A percentile compares a stretch with the other conserved stretches of the same genome.
These are phyloP conservation scores for Noturus placidus DNA, from an alignment of 2,113 vertebrate species.

Conservation along the genomic window DNA sequence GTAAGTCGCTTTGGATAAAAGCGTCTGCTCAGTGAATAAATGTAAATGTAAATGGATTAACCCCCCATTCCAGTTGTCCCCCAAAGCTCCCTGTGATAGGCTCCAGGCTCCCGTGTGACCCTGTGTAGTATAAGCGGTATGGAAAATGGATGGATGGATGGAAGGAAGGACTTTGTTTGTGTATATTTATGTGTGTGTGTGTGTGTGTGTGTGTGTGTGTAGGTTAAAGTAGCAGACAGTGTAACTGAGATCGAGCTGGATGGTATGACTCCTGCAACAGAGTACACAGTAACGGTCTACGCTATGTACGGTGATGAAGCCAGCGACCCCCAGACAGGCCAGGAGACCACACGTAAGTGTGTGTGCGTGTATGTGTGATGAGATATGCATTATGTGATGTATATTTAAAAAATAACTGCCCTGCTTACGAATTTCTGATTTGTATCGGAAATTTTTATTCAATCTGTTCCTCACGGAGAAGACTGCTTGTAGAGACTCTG, in stretches of 20 bases:
- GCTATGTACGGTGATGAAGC: slow-evolving; percentile 97
- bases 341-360: slow-evolving; percentile 89
- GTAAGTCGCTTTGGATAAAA: too few species aligned
- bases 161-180: too few species aligned
- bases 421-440: not conserved
- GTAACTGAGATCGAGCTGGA: slow-evolving; percentile 85
- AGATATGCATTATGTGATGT: not conserved
- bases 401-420: not conserved
- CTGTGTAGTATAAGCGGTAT: too few species aligned
- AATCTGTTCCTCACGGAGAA: not conserved
- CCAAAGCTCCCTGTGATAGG: too few species aligned
- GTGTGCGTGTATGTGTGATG: not conserved
- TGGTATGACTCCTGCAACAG: slow-evolving; percentile 82
- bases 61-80: too few species aligned
- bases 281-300: slow-evolving; percentile 95
- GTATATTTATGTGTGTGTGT: not conserved
- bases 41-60: too few species aligned
- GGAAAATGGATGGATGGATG: too few species aligned
- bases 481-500: not conserved
- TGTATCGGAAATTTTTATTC: not conserved
- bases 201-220: slow-evolving; percentile 45
- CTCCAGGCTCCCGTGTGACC: too few species aligned
- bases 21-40: too few species aligned
- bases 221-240: slow-evolving; percentile 87
- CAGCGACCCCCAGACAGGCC: slow-evolving; percentile 92